A percentile compares a stretch with the other conserved stretches of the same genome.
phyloP scores from a whole-genome alignment of 23 tunicate species.

The Trididemnum clinides region DNA sequence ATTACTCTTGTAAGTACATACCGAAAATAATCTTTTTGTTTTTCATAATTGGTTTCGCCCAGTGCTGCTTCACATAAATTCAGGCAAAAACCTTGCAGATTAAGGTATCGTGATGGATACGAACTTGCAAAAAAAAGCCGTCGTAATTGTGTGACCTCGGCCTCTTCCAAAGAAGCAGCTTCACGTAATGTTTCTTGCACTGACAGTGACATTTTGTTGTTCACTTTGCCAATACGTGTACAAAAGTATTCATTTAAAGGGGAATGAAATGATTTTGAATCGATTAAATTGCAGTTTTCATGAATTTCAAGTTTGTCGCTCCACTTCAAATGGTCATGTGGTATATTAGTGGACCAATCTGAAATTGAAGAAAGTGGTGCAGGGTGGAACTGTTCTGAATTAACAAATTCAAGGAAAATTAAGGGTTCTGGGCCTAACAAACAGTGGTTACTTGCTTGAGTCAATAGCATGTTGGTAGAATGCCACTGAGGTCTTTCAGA shows the following conservation, averaged over 20 bases:
- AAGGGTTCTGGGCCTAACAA: slow-evolving; percentile 48
- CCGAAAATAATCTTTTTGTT: slow-evolving; percentile 66
- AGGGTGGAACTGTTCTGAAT: background rate
- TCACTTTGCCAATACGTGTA: background rate
- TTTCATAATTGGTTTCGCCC: slow-evolving; percentile 3
- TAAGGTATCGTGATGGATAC: slow-evolving; percentile 66
- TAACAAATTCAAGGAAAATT: background rate
- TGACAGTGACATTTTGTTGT: slow-evolving; percentile 12
- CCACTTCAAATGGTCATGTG: too few relatives aligned
- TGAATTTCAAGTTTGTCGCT: too few relatives aligned
- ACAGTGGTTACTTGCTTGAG: too few relatives aligned
- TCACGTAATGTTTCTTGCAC: slow-evolving; percentile 40
- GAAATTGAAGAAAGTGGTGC: background rate
- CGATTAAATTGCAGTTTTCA: too few relatives aligned
- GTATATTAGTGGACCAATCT: slow-evolving; percentile 16
- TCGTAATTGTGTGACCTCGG: slow-evolving; percentile 26
- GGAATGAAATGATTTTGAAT: background rate
- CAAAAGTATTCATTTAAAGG: background rate
- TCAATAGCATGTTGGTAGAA: too few relatives aligned
- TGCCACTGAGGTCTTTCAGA: too few relatives aligned
- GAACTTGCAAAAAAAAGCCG: slow-evolving; percentile 43
- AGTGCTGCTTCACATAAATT: slow-evolving; percentile 37
- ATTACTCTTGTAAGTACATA: too few relatives aligned
- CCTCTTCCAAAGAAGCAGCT: slow-evolving; percentile 26
- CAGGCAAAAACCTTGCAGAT: slow-evolving; percentile 27